phyloP scores from a whole-genome alignment of 2,797 vertebrate genomes.

The Gallinago nigripennis region DNA sequence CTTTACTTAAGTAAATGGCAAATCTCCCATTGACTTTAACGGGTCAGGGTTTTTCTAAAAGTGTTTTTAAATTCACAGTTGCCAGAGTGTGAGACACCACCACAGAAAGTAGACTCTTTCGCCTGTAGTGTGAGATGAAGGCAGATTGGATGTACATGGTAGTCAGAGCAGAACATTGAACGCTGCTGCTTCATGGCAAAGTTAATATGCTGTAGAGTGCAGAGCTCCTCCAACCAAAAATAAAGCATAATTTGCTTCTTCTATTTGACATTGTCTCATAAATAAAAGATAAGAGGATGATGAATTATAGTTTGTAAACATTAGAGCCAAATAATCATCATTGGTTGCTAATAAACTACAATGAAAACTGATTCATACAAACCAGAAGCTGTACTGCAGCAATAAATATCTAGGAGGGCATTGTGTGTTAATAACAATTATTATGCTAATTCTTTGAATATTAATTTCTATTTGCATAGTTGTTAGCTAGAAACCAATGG shows the following conservation, averaged over 20 bases:
- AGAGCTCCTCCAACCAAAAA: constrained; percentile 27
- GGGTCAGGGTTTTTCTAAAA: background rate
- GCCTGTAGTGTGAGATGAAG: background rate
- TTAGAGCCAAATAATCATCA: constrained; percentile 50
- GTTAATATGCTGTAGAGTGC: background rate
- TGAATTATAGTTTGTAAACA: constrained; percentile 68
- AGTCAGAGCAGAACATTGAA: constrained; percentile 38
- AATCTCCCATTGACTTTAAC: background rate
- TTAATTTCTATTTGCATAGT: constrained; percentile 6
- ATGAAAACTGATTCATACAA: constrained; percentile 29
- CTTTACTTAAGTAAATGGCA: background rate
- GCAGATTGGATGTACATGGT: background rate
- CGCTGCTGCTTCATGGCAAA: background rate
- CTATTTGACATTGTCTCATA: constrained; percentile 58
- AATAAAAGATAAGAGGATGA: constrained; percentile 72
- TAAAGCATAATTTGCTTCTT: constrained; percentile 28
- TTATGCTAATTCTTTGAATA: background rate
- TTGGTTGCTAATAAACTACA: constrained; percentile 61
- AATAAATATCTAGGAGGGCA: constrained; percentile 28
- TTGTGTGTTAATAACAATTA: constrained; percentile 15
- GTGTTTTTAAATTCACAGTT: background rate
- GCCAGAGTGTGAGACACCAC: background rate
- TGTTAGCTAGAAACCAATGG: background rate
- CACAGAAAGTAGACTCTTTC: background rate
- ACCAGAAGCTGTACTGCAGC: background rate